Evolutionary conservation across 2,888 invertebrate species (phyloP).

Genomic region (Spilosoma lubricipeda): DNA sequence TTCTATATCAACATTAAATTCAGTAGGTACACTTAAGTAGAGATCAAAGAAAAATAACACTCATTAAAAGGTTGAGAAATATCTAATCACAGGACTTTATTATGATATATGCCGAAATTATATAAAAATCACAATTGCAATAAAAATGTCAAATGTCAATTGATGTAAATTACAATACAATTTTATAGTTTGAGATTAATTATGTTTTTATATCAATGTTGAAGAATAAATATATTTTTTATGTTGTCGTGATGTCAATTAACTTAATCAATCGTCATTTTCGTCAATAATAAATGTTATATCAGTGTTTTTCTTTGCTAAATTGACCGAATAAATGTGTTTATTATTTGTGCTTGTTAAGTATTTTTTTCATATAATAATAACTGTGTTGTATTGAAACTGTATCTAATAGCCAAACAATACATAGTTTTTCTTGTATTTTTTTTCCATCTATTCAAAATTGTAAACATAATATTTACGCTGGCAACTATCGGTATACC

Average conservation of each 20-base stretch:
- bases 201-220: background rate
- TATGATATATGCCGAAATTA: constrained; percentile 28
- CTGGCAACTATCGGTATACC: background rate
- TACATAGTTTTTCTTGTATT: background rate
- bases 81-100: constrained; percentile 31
- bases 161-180: constrained; percentile 1
- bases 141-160: constrained; percentile 40
- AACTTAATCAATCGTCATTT: background rate
- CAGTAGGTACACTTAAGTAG: constrained; percentile 31
- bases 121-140: constrained; percentile 25
- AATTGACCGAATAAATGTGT: constrained; percentile 2
- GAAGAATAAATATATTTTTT: background rate
- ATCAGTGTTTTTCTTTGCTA: constrained; percentile 18
- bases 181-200: background rate
- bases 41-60: constrained; percentile 40
- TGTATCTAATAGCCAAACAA: background rate
- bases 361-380: constrained; percentile 1
- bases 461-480: background rate
- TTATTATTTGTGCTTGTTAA: constrained; percentile 4
- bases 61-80: constrained; percentile 22
- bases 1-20: constrained; percentile 17
- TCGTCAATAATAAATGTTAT: constrained; percentile 20
- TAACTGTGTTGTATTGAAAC: background rate
- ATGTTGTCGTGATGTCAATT: background rate
- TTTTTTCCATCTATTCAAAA: background rate